Evolutionary conservation across 2,888 invertebrate genomes (phyloP), one percentile per base, ranked within the genome.

Genomic region (Embidobia sp.): DNA sequence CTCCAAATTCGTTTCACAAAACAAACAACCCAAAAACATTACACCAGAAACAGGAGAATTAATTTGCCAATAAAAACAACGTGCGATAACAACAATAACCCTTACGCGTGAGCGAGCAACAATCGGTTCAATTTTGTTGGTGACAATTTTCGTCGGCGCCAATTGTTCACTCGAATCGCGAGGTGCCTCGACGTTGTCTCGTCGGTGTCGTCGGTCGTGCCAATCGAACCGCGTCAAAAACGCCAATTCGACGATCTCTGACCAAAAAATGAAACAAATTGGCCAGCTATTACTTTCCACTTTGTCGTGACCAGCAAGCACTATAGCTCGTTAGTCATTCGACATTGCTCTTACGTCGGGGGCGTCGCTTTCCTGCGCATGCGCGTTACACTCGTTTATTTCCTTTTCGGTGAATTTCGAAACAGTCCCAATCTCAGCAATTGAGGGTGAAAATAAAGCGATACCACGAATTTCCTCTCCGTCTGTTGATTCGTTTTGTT

Each of bases 281-380:
- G 26, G 18, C 37, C 6, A 26, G 10, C 7, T 44, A 40, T 59
- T 42, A 10, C 63, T 64, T 49, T 73, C 46, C 48, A 48, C 35
- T 63, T 55, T 35, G 13, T 48, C 57, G 19, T 40, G 7, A 22
- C 3, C 1, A 11, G 11, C 40, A 19, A 37, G 11, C 19, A 63
- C 72, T 73, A 73, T 57, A 73, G 63, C 63, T 73, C 49, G 72
- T 73, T 73, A 64, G 40, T 64, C 64, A 73, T 73, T 73, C 64
- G 72, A 73, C 72, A 57, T 73, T 73, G 55, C 72, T 73, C 37
- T 63, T 72, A 44, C 72, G 29, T 70, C 67, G 33, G 57, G 13
- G 59, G 49, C 59, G 61, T 51, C 46, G 46, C n/a, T 55, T 13
- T 4, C 2, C 0, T 15, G 46, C 53, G 63, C 63, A 53, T 48